Conservation (phyloP, 2,797 vertebrate genomes). For the Tauraco hartlaubi region DNA sequence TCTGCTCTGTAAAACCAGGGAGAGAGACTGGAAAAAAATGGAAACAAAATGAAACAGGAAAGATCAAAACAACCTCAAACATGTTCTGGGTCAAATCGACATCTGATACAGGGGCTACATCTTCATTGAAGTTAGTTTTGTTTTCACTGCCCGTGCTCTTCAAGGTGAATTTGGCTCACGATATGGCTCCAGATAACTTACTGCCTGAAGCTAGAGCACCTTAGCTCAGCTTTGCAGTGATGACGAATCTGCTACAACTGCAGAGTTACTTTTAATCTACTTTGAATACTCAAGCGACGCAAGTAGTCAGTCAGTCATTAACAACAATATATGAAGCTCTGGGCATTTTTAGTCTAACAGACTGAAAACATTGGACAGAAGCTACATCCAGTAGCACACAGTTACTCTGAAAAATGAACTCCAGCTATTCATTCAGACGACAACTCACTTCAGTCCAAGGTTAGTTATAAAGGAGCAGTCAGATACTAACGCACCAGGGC, state of each 20-base stretch:
- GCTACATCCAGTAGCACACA: background rate
- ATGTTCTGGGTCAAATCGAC: rapidly evolving
- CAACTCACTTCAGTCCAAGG: background rate
- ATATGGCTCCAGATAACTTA: background rate
- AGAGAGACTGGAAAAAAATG: background rate
- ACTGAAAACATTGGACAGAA: background rate
- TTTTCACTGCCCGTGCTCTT: background rate
- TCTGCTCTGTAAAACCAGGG: background rate
- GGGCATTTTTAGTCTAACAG: background rate
- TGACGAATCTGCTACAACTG: background rate
- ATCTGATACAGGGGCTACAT: background rate
- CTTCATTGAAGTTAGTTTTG: background rate
- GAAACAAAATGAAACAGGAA: background rate
- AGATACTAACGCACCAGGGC: background rate
- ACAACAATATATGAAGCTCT: background rate
- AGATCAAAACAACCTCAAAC: background rate
- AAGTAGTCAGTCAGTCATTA: background rate
- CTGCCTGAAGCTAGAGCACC: background rate
- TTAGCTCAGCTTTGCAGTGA: background rate
- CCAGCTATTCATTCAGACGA: background rate
- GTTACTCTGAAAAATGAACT: background rate
- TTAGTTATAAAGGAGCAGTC: background rate
- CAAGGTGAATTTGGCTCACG: background rate
- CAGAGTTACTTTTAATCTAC: background rate
- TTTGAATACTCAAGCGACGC: background rate